Base-by-base conservation (phyloP, 2,888 invertebrate species). In the Eugnorisma glareosa region DNA sequence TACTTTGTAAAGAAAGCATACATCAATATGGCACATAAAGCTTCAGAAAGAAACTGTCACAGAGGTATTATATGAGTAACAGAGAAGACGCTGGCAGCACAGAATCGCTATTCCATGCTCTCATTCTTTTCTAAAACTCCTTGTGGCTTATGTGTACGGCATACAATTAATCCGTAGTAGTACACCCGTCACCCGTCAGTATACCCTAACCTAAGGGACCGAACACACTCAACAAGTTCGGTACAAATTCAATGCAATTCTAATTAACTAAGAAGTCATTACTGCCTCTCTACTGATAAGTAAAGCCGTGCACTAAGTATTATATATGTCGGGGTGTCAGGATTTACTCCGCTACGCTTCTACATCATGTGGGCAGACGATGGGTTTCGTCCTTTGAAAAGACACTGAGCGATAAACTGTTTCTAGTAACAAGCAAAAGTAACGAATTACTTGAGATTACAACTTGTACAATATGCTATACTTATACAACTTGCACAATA, bases 231-330 rank as follows among this genome's bases (percentile, higher is more conserved):
- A 0, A 10, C 18, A n/a, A 54, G 31, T 54, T n/a, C 1, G 5
- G 21, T 43, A 21, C 21, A 37, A 48, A 61, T 82, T 63, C 8
- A 24, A 40, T 45, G n/a, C 28, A 2, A 54, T 71, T 80, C 31
- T 37, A 37, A 64, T 43, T 21, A 64, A 75, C 10, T 3, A 48
- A 21, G 8, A 51, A 63, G 1, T 31, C 37, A n/a, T 21, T 48
- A 35, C 35, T 31, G 11, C 11, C 24, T 28, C 35, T 75, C 4
- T 35, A 79, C 28, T 43, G 18, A 35, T 15, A 59, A 8, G 3
- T 2, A 57, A 15, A 45, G 5, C 54, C 13, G n/a, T n/a, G 13
- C 5, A n/a, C n/a, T n/a, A 54, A 54, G 54, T n/a, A 54, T 13
- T n/a, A 1, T n/a, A n/a, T 54, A n/a, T n/a, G n/a, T n/a, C n/a